Evolutionary conservation across 2,888 invertebrate species (phyloP).

Genomic region (Pandemis heparana): DNA sequence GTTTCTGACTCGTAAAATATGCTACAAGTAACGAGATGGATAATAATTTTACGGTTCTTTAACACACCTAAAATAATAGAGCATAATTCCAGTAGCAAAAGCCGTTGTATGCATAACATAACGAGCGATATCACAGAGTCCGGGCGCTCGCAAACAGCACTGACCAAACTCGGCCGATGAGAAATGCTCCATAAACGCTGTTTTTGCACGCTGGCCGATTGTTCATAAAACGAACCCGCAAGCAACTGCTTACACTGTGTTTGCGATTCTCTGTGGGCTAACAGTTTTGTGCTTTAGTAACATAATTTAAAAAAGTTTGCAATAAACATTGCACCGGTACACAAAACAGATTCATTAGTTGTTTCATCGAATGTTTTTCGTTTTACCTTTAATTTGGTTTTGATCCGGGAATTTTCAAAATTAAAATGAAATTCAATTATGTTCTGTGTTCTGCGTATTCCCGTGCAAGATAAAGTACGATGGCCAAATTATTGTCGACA

Average conservation of each 20-base stretch:
- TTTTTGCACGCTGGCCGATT: conserved; percentile 46
- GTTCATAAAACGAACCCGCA: conserved; percentile 39
- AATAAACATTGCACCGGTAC: conserved; percentile 1
- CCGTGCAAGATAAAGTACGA: too few relatives aligned
- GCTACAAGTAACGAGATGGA: not conserved
- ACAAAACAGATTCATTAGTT: conserved; percentile 1
- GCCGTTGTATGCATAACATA: conserved; percentile 22
- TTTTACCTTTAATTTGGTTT: not conserved
- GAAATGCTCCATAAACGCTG: conserved; percentile 37
- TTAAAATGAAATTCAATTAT: conserved; percentile 1
- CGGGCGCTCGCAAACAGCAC: conserved; percentile 30
- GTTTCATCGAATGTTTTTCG: not conserved
- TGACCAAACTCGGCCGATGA: conserved; percentile 37
- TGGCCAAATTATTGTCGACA: conserved; percentile 1
- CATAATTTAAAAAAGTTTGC: conserved; percentile 10
- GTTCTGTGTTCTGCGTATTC: not conserved
- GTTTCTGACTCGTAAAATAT: not conserved
- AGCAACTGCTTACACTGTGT: conserved; percentile 46
- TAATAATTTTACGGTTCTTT: not conserved
- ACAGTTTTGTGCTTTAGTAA: conserved; percentile 38
- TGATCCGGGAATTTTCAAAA: not conserved
- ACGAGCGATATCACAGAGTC: conserved; percentile 27
- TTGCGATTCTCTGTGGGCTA: conserved; percentile 41
- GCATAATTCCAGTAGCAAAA: conserved; percentile 5
- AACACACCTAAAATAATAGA: not conserved